Percentiles rank a stretch among this genome's conserved stretches.
Conservation (phyloP, 2,797 vertebrate genomes). For the Calcarius lapponicus region DNA sequence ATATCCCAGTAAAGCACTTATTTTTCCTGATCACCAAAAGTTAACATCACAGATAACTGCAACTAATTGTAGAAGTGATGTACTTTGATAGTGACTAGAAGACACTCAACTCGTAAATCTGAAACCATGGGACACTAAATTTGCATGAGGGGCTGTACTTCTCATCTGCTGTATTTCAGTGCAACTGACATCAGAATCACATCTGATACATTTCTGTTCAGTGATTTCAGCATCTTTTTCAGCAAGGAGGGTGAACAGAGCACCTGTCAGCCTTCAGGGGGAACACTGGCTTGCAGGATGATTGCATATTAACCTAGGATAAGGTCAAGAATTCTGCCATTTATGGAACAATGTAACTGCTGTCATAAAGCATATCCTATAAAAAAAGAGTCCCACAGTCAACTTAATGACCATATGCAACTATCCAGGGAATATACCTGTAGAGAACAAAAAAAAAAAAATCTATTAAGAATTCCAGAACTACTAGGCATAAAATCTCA, state of each 20-base stretch:
- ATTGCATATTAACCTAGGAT: background rate
- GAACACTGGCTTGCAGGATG: background rate
- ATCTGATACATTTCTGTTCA: background rate
- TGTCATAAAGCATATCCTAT: background rate
- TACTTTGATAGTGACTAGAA: background rate
- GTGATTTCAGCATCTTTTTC: background rate
- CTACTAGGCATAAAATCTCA: background rate
- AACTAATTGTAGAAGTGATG: background rate
- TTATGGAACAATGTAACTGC: background rate
- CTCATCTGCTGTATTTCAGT: background rate
- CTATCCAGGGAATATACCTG: background rate
- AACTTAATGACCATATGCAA: background rate
- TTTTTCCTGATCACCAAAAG: background rate
- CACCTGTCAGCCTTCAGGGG: background rate
- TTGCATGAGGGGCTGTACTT: background rate
- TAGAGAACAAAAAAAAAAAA: background rate
- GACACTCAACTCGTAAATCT: background rate
- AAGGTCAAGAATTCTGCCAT: background rate
- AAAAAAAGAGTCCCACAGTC: background rate
- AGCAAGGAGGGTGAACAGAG: background rate
- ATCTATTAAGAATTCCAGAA: background rate
- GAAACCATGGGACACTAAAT: background rate
- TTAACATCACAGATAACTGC: background rate
- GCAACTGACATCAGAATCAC: background rate
- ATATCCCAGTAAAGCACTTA: background rate